phyloP scores from a whole-genome alignment of 2,797 vertebrate species.

The Ceyx erithaca region DNA sequence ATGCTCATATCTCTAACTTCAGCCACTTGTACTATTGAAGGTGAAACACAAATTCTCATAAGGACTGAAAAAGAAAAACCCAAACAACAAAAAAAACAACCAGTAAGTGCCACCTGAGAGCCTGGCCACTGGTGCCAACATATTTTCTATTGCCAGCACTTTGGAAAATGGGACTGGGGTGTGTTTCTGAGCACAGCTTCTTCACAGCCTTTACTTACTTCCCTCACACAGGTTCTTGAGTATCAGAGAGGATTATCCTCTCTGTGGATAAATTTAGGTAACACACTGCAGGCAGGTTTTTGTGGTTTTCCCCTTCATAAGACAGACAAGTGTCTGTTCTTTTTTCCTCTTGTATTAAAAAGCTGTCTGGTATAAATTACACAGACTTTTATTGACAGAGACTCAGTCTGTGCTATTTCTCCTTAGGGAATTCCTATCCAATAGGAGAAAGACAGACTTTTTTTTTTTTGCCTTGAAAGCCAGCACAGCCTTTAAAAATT shows the following conservation, averaged over 20 bases:
- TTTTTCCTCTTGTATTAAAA: neutral
- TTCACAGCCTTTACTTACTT: neutral
- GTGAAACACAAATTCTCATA: neutral
- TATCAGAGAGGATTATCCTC: neutral
- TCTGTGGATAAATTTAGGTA: neutral
- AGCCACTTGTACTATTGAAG: neutral
- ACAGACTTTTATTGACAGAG: conserved; percentile 32
- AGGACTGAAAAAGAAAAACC: neutral
- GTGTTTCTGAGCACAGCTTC: neutral
- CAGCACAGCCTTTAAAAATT: neutral
- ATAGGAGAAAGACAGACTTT: neutral
- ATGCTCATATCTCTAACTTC: neutral
- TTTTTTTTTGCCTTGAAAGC: neutral
- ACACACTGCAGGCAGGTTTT: neutral
- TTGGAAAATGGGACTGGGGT: neutral
- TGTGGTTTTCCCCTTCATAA: neutral
- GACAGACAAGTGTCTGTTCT: neutral
- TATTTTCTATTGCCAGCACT: neutral
- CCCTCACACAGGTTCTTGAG: neutral
- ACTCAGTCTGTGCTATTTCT: neutral
- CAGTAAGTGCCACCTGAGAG: neutral
- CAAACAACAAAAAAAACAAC: no score
- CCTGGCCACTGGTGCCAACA: neutral
- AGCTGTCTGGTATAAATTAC: conserved; percentile 22
- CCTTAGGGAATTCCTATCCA: neutral